Evolutionary conservation across 37 sponge, comb jelly and placozoan genomes (phyloP).

Genomic region (Chondrilla cf. caribensis): DNA sequence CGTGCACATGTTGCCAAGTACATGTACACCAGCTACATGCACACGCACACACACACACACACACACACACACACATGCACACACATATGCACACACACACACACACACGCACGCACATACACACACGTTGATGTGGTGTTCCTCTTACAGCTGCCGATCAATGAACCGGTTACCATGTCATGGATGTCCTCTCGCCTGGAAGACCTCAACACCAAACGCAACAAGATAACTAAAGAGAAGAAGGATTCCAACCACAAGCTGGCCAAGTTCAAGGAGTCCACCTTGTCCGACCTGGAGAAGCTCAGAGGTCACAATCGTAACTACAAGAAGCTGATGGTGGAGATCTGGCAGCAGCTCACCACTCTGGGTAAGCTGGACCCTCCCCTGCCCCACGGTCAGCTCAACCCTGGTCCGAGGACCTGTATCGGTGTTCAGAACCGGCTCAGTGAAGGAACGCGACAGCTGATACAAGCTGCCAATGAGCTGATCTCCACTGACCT

Average conservation of each 20-base stretch:
- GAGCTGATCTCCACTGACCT: conserved; percentile 79
- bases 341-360: conserved; percentile 80
- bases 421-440: conserved; percentile 72
- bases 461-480: conserved; percentile 62
- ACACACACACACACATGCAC: too few relatives aligned
- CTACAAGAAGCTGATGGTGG: conserved; percentile 71
- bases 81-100: too few relatives aligned
- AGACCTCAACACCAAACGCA: conserved; percentile 33
- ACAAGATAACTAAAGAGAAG: conserved; percentile 50
- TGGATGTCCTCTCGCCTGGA: conserved; percentile 70
- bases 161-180: conserved; percentile 66
- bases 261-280: conserved; percentile 66
- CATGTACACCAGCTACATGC: too few relatives aligned
- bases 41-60: too few relatives aligned
- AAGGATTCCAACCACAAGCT: conserved; percentile 50
- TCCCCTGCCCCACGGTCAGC: conserved; percentile 55
- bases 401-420: conserved; percentile 72
- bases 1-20: not conserved
- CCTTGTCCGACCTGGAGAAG: conserved; percentile 78
- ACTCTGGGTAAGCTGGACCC: conserved; percentile 75
- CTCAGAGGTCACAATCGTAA: conserved; percentile 54
- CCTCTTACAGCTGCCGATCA: conserved; percentile 61
- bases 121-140: too few relatives aligned
- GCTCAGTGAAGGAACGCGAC: conserved; percentile 57
- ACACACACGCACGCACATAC: too few relatives aligned